These are phyloP conservation scores for Chelidonichthys spinosus DNA, from an alignment of 2,797 vertebrate species.

Conservation along the genomic window DNA sequence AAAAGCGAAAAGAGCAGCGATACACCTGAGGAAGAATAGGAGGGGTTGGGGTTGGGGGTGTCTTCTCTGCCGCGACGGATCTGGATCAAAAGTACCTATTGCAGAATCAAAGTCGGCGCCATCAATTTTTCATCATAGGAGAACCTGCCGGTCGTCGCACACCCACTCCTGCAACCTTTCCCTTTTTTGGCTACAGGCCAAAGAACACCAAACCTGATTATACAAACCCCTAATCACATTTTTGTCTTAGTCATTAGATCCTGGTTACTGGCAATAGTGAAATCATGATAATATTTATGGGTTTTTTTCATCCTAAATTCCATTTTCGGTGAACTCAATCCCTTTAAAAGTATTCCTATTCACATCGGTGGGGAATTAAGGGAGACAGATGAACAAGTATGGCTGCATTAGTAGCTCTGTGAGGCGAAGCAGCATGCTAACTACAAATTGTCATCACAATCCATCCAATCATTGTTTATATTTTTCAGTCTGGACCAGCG, in stretches of 20 bases:
- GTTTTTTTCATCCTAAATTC: background rate
- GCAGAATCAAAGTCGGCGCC: constrained; percentile 76
- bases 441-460: no score
- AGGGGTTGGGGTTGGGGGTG: constrained; percentile 6
- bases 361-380: background rate
- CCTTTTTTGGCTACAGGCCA: constrained; percentile 11
- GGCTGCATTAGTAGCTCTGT: background rate
- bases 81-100: constrained; percentile 79
- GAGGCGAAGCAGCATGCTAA: no score
- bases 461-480: background rate
- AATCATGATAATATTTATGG: background rate
- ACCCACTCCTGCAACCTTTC: constrained; percentile 42
- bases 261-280: background rate
- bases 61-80: constrained; percentile 67
- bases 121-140: constrained; percentile 80
- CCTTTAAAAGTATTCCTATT: background rate
- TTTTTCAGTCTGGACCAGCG: no score
- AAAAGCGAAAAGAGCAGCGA: constrained; percentile 50
- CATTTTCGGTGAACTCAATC: background rate
- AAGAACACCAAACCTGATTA: background rate
- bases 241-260: background rate
- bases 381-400: background rate
- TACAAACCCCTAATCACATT: background rate
- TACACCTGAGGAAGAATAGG: constrained; percentile 59
- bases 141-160: constrained; percentile 47